Conservation (phyloP, 2,888 invertebrate species). For the Oeneis ivallda region DNA sequence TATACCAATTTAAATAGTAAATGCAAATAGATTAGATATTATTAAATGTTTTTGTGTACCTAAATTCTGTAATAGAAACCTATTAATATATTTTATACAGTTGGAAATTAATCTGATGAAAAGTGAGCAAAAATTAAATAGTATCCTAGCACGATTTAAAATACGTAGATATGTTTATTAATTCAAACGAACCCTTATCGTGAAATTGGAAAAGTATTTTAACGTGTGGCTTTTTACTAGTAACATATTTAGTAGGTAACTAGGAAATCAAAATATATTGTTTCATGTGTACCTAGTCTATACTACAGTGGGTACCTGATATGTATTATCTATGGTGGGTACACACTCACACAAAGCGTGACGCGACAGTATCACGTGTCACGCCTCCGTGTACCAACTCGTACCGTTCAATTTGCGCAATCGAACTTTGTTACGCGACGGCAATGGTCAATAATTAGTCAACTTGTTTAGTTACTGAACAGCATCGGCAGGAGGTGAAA, state of each 20-base stretch:
- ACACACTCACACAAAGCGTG: constrained; percentile 5
- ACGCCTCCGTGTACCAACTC: neutral
- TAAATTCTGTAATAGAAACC: neutral
- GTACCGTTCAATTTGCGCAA: constrained; percentile 45
- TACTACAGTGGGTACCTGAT: too few species aligned
- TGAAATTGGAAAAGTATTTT: neutral
- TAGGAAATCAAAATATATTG: neutral
- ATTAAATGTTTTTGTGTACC: neutral
- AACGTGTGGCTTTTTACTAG: neutral
- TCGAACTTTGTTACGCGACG: constrained; percentile 52
- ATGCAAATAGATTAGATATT: constrained; percentile 2
- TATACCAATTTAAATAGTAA: constrained; percentile 17
- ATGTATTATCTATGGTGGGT: too few species aligned
- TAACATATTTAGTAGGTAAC: neutral
- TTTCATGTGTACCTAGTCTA: neutral
- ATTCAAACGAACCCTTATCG: neutral
- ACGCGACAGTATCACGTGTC: constrained; percentile 13
- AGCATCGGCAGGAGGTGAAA: constrained; percentile 51
- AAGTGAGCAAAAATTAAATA: too few species aligned
- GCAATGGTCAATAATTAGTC: constrained; percentile 62
- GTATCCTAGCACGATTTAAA: too few species aligned
- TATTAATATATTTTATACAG: neutral
- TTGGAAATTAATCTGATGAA: neutral
- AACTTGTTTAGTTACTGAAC: constrained; percentile 60
- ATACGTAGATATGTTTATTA: too few species aligned